A percentile compares a stretch with the other conserved stretches of the same genome.
Evolutionary conservation across 1,140 invertebrate genomes (phyloP).

Genomic region (Gonioctena quinquepunctata): DNA sequence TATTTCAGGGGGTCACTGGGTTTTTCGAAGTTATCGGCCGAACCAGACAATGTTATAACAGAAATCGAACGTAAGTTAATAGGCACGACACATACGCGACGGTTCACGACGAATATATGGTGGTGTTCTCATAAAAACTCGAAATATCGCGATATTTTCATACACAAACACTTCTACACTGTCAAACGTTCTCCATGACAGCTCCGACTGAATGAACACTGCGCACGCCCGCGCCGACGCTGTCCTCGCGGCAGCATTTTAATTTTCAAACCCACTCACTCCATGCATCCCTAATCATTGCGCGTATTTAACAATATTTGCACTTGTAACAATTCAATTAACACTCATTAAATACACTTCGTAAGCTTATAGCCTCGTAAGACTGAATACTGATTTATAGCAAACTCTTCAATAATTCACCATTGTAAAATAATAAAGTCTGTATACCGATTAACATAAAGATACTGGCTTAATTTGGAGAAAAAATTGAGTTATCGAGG

Average conservation of each 20-base stretch:
- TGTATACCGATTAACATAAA: no score
- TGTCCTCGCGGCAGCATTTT: constrained; percentile 12
- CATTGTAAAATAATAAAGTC: no score
- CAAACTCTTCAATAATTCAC: no score
- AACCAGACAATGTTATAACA: constrained; percentile 27
- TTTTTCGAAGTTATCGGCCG: constrained; percentile 25
- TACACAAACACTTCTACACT: constrained; percentile 48
- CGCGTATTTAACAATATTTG: constrained; percentile 15
- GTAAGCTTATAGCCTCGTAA: neutral
- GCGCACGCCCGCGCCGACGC: constrained; percentile 39
- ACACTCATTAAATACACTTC: neutral
- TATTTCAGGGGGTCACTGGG: constrained; percentile 32
- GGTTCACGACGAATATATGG: constrained; percentile 33
- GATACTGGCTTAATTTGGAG: no score
- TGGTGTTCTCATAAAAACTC: constrained; percentile 43
- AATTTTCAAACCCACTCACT: constrained; percentile 13
- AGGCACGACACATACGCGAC: constrained; percentile 37
- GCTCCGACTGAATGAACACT: constrained; percentile 34
- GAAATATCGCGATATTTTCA: constrained; percentile 49
- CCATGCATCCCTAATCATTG: neutral
- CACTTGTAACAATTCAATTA: constrained; percentile 7
- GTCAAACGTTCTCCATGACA: constrained; percentile 52
- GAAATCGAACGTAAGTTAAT: constrained; percentile 19
- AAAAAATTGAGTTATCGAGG: no score
- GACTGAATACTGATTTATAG: no score